A percentile compares a stretch with the other conserved stretches of the same genome.
Conservation (phyloP, 2,113 vertebrate genomes). For the Suncus etruscus region DNA sequence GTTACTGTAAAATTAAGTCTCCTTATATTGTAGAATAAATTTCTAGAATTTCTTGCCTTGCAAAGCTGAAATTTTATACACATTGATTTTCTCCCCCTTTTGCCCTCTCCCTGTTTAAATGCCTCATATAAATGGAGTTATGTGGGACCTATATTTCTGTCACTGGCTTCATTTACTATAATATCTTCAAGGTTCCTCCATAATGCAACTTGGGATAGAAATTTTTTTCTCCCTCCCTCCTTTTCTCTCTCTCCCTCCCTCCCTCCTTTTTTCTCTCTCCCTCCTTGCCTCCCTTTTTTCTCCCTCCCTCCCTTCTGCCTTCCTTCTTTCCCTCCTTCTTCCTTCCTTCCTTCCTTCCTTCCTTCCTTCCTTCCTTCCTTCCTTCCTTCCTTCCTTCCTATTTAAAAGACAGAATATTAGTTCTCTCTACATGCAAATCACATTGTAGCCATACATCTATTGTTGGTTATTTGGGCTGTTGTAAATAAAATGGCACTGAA, state of each 20-base stretch:
- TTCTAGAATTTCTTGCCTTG: not conserved
- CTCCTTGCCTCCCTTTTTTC: too few species aligned
- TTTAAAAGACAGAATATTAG: not conserved
- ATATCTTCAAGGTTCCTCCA: not conserved
- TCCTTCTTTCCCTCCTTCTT: not conserved
- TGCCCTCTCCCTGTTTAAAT: not conserved
- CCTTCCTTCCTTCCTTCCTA: too few species aligned
- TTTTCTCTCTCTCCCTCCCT: too few species aligned
- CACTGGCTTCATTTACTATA: not conserved
- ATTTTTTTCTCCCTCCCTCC: not conserved
- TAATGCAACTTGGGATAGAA: not conserved
- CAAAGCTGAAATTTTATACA: not conserved
- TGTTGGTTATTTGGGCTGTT: not conserved
- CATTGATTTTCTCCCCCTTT: not conserved
- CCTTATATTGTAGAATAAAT: not conserved
- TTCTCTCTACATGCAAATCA: not conserved
- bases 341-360: too few species aligned
- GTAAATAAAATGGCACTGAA: not conserved
- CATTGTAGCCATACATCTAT: not conserved
- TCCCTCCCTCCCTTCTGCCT: too few species aligned
- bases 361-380: too few species aligned
- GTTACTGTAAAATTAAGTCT: not conserved
- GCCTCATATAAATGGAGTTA: not conserved
- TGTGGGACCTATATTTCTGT: not conserved
- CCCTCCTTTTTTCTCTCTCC: too few species aligned